A percentile compares a stretch with the other conserved stretches of the same genome.
These are phyloP conservation scores for Dryadula phaetusa DNA, from an alignment of 2,888 invertebrate genomes.

Conservation along the genomic window DNA sequence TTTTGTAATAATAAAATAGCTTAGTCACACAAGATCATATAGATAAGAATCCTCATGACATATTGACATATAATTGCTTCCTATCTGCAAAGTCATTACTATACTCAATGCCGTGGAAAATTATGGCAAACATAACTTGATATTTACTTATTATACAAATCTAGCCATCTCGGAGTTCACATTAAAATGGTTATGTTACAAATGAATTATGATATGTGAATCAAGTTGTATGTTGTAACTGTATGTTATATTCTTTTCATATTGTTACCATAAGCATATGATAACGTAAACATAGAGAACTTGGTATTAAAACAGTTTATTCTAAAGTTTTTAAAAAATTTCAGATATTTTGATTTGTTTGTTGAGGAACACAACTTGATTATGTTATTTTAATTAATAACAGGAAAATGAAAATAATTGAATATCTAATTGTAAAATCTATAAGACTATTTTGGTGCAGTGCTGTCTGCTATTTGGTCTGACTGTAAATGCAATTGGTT, in stretches of 20 bases:
- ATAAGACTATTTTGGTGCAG: too few relatives aligned
- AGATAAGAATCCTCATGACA: constrained; percentile 14
- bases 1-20: not conserved
- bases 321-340: too few relatives aligned
- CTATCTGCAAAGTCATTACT: constrained; percentile 2
- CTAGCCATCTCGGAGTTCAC: not conserved
- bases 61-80: constrained; percentile 25
- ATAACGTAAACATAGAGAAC: too few relatives aligned
- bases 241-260: not conserved
- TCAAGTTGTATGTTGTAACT: not conserved
- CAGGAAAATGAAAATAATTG: too few relatives aligned
- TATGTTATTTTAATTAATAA: too few relatives aligned
- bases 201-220: not conserved
- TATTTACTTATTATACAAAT: not conserved
- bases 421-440: too few relatives aligned
- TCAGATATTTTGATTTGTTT: too few relatives aligned
- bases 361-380: too few relatives aligned
- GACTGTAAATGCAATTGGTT: too few relatives aligned
- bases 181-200: not conserved
- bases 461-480: too few relatives aligned
- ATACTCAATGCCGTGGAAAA: constrained; percentile 17
- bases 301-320: too few relatives aligned
- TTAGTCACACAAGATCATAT: not conserved
- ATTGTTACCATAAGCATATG: too few relatives aligned
- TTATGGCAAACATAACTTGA: constrained; percentile 6